Evolutionary conservation across 2,113 vertebrate genomes (phyloP).

Genomic region (Tympanuchus pallidicinctus): DNA sequence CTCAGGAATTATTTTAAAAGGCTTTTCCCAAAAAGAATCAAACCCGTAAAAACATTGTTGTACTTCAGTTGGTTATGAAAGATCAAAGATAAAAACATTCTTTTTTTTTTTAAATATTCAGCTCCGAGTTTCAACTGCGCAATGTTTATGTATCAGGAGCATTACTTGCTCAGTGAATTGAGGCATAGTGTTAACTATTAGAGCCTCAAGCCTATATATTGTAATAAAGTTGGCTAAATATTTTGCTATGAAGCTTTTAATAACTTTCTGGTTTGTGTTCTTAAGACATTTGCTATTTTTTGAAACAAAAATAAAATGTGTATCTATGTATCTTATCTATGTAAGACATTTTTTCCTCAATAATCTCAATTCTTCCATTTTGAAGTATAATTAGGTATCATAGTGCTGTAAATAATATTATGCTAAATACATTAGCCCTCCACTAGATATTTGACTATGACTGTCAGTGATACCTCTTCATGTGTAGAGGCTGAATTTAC

Average conservation of each 20-base stretch:
- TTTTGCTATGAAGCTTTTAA: conserved; percentile 83
- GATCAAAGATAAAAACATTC: neutral
- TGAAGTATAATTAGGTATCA: neutral
- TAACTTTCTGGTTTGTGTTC: conserved; percentile 77
- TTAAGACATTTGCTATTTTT: conserved; percentile 77
- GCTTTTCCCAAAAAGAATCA: conserved; percentile 58
- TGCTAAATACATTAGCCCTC: neutral
- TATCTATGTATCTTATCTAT: neutral
- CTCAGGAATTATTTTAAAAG: conserved; percentile 78
- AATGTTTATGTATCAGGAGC: conserved; percentile 26
- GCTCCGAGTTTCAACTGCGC: neutral
- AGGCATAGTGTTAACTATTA: conserved; percentile 67
- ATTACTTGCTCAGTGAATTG: conserved; percentile 48
- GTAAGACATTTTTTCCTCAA: neutral
- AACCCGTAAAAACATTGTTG: conserved; percentile 35
- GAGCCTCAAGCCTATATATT: conserved; percentile 75
- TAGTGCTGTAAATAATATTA: neutral
- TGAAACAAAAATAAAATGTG: conserved; percentile 75
- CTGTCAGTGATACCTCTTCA: neutral
- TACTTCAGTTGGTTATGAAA: conserved; percentile 4
- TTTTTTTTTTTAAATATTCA: neutral
- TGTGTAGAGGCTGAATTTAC: neutral
- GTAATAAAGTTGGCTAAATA: conserved; percentile 75
- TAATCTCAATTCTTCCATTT: neutral
- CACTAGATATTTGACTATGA: neutral